phyloP scores from a whole-genome alignment of 2,113 vertebrate species.

The Alligator mississippiensis region DNA sequence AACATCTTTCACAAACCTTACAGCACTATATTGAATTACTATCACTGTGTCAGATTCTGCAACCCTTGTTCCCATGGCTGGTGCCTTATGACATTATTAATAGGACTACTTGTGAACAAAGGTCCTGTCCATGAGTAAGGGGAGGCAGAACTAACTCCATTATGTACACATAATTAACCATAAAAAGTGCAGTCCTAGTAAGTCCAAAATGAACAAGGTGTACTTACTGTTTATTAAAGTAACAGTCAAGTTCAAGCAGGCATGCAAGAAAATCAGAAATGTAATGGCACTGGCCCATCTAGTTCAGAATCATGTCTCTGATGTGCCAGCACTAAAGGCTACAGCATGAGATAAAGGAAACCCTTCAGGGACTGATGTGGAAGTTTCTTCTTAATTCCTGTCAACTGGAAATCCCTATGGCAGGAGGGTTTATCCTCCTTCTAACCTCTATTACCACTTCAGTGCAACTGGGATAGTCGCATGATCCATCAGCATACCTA shows the following conservation, averaged over 20 bases:
- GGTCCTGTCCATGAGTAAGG: accelerated
- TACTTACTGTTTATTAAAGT: neutral
- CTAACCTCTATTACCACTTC: too few species aligned
- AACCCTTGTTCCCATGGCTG: neutral
- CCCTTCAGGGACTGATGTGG: neutral
- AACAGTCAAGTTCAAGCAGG: neutral
- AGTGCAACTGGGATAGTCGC: too few species aligned
- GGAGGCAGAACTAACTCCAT: too few species aligned
- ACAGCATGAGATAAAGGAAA: neutral
- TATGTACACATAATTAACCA: neutral
- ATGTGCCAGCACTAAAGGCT: neutral
- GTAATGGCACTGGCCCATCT: accelerated
- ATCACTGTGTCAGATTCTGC: neutral
- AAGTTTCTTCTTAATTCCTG: neutral
- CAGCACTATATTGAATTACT: neutral
- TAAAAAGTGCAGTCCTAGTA: neutral
- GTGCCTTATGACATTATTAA: neutral
- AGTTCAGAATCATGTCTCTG: too few species aligned
- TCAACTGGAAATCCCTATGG: too few species aligned
- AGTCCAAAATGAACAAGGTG: neutral
- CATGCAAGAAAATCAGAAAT: neutral
- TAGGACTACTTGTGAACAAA: neutral
- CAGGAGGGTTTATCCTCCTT: too few species aligned
- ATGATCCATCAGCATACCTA: too few species aligned
- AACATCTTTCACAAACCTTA: neutral